Percentiles rank a stretch among this genome's conserved stretches.
Evolutionary conservation across 2,113 vertebrate species (phyloP).

Genomic region (Camelus bactrianus): DNA sequence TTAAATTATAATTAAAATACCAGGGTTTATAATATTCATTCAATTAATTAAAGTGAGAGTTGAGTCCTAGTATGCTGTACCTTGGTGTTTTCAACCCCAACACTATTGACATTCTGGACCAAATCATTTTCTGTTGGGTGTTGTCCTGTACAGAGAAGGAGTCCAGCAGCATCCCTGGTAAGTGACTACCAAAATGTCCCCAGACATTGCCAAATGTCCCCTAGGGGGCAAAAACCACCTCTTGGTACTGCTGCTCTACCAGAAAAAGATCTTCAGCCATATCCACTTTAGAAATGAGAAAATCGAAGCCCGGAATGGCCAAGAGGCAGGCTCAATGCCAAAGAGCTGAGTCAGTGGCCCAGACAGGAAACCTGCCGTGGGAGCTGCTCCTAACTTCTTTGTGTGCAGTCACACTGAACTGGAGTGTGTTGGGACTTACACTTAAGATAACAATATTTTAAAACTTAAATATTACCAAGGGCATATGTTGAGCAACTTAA

Average conservation of each 20-base stretch:
- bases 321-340: background rate
- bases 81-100: background rate
- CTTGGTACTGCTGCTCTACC: background rate
- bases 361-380: fast-evolving
- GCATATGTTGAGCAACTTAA: background rate
- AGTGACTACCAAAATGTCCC: background rate
- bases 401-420: background rate
- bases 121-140: background rate
- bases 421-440: background rate
- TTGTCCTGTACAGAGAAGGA: background rate
- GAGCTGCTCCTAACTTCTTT: background rate
- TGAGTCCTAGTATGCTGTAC: background rate
- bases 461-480: background rate
- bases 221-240: background rate
- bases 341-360: background rate
- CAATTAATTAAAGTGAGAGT: constrained; percentile 15
- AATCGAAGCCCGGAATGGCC: background rate
- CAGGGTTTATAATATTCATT: background rate
- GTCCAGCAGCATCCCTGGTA: background rate
- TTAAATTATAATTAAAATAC: constrained; percentile 68
- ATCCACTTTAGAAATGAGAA: background rate
- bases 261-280: background rate
- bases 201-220: background rate
- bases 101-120: background rate
- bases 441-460: background rate